Evolutionary conservation across 2,113 vertebrate species (phyloP), one percentile per base, ranked within the genome.

Genomic region (Psittacus erithacus): DNA sequence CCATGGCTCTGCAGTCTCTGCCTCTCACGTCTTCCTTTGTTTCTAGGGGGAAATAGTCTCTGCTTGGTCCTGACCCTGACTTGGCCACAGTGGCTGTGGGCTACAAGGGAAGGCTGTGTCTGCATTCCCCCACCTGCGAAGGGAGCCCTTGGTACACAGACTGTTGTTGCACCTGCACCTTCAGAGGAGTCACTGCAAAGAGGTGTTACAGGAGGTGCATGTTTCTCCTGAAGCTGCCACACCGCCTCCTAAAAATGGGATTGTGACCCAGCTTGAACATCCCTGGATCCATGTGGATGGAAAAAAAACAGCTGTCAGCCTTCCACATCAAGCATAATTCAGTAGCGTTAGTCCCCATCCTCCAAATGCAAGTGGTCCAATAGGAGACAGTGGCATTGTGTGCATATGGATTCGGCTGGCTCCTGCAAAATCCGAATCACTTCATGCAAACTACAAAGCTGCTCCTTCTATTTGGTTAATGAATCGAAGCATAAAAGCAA

Each of bases 401-500:
- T 13, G 67, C 2, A 0, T 10, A 59, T 6, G 33, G 49, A 18
- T 14, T 16, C 5, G 2, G 35, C 70, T 75, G 93, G 87, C 85
- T 76, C 52, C 82, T 38, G 67, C 6, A 19, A 12, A 93, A 69
- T 55, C 64, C 82, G 63, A 43, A 88, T 86, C 65, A 33, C 91
- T 79, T 77, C 29, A 1, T 78, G 31, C 49, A 35, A 63, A 17
- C 88, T 55, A 55, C 73, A 92, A 19, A 68, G 78, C 94, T 82
- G 89, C 38, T 95, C 74, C 83, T 90, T 88, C 94, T 60, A 16
- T 85, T 91, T 29, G 89, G 20, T 82, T 93, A 87, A 91, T 87
- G 91, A 95, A 95, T 79, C 84, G 69, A 77, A 92, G 93, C 93
- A 79, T 50, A 71, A 89, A 94, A 95, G 74, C 81, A 82, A 87